Percentiles rank a stretch among this genome's conserved stretches.
Evolutionary conservation across 2,888 invertebrate genomes (phyloP).

Genomic region (Cryptosula pallasiana): DNA sequence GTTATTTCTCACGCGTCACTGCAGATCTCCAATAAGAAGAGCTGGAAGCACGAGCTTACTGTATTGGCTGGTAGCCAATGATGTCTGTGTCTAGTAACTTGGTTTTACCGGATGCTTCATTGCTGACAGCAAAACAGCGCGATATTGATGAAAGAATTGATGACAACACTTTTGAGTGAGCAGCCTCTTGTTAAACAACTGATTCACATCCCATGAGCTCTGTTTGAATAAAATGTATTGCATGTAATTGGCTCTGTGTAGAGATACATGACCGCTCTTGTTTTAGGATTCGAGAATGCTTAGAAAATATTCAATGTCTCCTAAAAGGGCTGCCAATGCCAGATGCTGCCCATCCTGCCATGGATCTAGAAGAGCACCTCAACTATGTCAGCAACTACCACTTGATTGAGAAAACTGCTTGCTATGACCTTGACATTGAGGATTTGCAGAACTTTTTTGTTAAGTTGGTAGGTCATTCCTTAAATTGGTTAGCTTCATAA

Average conservation of each 20-base stretch:
- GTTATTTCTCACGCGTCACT: too few species aligned
- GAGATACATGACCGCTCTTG: too few species aligned
- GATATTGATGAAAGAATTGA: conserved; percentile 18
- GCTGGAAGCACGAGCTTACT: too few species aligned
- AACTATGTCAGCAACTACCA: neutral
- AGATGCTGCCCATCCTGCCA: neutral
- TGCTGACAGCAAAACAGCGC: neutral
- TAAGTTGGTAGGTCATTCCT: conserved; percentile 39
- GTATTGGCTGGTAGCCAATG: too few species aligned
- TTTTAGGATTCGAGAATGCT: conserved; percentile 9
- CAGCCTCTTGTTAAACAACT: too few species aligned
- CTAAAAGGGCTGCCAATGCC: neutral
- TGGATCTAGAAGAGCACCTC: neutral
- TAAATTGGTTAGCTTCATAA: too few species aligned
- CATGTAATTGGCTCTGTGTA: too few species aligned
- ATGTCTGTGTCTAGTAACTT: too few species aligned
- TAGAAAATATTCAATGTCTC: neutral
- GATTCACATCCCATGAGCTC: too few species aligned
- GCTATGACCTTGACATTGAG: conserved; percentile 46
- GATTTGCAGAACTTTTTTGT: conserved; percentile 40
- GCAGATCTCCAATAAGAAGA: too few species aligned
- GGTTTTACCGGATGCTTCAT: neutral
- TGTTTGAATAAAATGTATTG: too few species aligned
- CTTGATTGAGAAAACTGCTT: conserved; percentile 40
- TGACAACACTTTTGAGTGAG: neutral